Evolutionary conservation across 1,140 invertebrate genomes (phyloP), one percentile per base, ranked within the genome.

Genomic region (Trypoxylus dichotomus): DNA sequence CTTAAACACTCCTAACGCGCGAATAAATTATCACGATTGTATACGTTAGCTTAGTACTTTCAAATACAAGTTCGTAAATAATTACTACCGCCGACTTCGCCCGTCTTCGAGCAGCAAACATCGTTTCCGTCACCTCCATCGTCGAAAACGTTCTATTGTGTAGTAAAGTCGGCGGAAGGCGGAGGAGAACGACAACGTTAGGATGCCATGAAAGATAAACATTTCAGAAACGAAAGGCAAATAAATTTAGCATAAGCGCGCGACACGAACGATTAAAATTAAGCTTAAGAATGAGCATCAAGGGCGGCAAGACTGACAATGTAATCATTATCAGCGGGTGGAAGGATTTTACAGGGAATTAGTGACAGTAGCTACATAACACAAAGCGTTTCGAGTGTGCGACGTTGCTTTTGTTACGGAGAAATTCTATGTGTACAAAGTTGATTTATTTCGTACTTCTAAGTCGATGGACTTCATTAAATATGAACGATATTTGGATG

Each of bases 211-310:
- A 68, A 68, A 68, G 60, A 68, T 68, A 68, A 68, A 68, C 60
- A 68, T 68, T 68, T 68, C 60, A 68, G 21, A 24, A 68, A 68
- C 60, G 19, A 68, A 68, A 68, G 13, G 60, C 60, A 68, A 68
- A 68, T 68, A 68, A 68, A 68, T 68, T 68, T 29, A 68, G 24
- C 60, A 29, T 29, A 68, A 68, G 60, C 60, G 19, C 60, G 11
- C 24, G 60, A 68, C 60, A 68, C 21, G 60, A 68, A 68, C 60
- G 60, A 25, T 68, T 29, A 68, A 24, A 68, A 68, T 68, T 68
- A 68, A 68, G 60, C 24, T 24, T 68, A 68, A 68, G 60, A 68
- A 68, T 68, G 60, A 68, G 24, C 60, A 68, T 37, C 32, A 37
- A 37, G 3, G 32, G 1, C 32, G 32, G 60, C 60, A 27, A 27